These are phyloP conservation scores for Scomber japonicus DNA, from an alignment of 2,113 vertebrate genomes.

Conservation along the genomic window DNA sequence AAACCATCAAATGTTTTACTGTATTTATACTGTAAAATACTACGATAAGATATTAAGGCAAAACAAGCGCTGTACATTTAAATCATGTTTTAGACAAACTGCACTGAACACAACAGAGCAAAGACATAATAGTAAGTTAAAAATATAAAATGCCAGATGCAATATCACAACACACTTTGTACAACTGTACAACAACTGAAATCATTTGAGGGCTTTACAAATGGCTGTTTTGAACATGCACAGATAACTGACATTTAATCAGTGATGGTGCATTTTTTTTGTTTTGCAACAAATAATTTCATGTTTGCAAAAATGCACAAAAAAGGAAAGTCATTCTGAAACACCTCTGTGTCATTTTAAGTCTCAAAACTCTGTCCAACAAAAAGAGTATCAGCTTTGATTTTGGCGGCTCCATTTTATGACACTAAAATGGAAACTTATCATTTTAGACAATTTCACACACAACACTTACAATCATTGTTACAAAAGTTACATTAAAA, in stretches of 20 bases:
- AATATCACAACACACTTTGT: slow-evolving; percentile 22
- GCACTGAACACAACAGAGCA: not conserved
- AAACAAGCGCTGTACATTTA: slow-evolving; percentile 10
- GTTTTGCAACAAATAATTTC: not conserved
- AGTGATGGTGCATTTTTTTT: slow-evolving; percentile 7
- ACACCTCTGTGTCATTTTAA: not conserved
- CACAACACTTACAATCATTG: slow-evolving; percentile 26
- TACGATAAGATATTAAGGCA: slow-evolving; percentile 5
- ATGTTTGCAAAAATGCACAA: not conserved
- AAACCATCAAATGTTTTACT: slow-evolving; percentile 10
- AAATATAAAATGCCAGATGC: slow-evolving; percentile 43
- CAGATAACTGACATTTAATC: slow-evolving; percentile 13
- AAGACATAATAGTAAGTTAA: slow-evolving; percentile 1
- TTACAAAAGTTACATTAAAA: slow-evolving; percentile 23
- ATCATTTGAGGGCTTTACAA: slow-evolving; percentile 8
- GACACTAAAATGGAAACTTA: slow-evolving; percentile 10
- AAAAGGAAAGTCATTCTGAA: not conserved
- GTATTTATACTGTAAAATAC: slow-evolving; percentile 19
- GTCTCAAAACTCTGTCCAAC: not conserved
- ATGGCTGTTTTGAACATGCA: slow-evolving; percentile 18
- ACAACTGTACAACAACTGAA: slow-evolving; percentile 15
- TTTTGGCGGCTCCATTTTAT: not conserved
- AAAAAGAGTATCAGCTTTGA: not conserved
- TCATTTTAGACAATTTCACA: not conserved
- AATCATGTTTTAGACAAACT: slow-evolving; percentile 14